phyloP scores from a whole-genome alignment of 2,888 invertebrate species.

The Pelosia muscerda region DNA sequence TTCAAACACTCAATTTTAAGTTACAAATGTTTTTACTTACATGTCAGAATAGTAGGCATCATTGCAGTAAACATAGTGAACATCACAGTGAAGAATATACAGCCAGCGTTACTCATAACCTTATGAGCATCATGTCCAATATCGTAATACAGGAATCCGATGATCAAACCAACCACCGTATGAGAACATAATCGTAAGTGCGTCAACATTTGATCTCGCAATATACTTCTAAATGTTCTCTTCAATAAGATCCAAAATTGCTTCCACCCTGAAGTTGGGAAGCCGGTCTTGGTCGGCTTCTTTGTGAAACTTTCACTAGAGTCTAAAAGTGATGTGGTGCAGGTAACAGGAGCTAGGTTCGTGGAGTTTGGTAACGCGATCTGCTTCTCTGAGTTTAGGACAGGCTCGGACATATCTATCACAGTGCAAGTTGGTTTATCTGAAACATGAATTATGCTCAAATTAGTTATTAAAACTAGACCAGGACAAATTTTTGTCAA shows the following conservation, averaged over 20 bases:
- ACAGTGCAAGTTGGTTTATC: slow-evolving; percentile 83
- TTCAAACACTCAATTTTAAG: background rate
- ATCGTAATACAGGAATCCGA: slow-evolving; percentile 97
- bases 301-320: slow-evolving; percentile 91
- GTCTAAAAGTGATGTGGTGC: slow-evolving; percentile 90
- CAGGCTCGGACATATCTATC: slow-evolving; percentile 85
- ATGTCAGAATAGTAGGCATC: slow-evolving; percentile 99
- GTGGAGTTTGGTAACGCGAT: slow-evolving; percentile 70
- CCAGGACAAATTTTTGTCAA: no score
- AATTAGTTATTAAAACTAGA: slow-evolving; percentile 1
- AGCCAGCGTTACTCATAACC: slow-evolving; percentile 97
- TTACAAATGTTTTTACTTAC: slow-evolving; percentile 87
- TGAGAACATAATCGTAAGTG: slow-evolving; percentile 95
- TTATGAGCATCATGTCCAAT: slow-evolving; percentile 97
- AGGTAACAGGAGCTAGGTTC: slow-evolving; percentile 86
- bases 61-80: slow-evolving; percentile 99
- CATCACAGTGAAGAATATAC: slow-evolving; percentile 97
- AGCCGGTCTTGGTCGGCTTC: slow-evolving; percentile 89
- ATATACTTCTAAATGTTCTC: slow-evolving; percentile 93
- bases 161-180: slow-evolving; percentile 95
- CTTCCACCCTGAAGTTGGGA: slow-evolving; percentile 93
- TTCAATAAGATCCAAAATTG: slow-evolving; percentile 96
- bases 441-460: slow-evolving; percentile 52
- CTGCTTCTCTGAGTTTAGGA: slow-evolving; percentile 71
- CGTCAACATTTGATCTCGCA: slow-evolving; percentile 95